Conservation (phyloP, 2,888 invertebrate genomes). For the Hecatera dysodea region DNA sequence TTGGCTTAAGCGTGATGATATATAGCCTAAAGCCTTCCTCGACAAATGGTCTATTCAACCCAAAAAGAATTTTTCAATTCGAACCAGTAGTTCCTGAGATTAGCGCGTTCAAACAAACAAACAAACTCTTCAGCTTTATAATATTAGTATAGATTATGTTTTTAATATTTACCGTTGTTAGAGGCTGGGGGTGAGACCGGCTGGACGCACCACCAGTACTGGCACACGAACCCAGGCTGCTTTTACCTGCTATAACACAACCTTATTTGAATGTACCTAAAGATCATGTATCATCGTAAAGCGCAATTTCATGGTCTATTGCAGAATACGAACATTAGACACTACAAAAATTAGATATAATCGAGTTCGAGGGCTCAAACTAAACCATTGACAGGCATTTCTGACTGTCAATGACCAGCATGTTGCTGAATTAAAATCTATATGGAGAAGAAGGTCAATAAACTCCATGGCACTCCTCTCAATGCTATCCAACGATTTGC, state of each 20-base stretch:
- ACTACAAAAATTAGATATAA: background rate
- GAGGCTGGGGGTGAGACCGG: constrained; percentile 88
- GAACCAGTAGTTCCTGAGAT: too few species aligned
- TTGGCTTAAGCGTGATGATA: too few species aligned
- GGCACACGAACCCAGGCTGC: constrained; percentile 93
- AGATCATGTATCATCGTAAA: constrained; percentile 4
- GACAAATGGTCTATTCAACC: too few species aligned
- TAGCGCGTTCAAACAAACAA: too few species aligned
- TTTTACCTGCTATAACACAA: constrained; percentile 82
- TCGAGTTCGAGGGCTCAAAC: background rate
- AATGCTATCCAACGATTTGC: background rate
- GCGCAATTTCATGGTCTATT: constrained; percentile 22
- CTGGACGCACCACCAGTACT: constrained; percentile 90
- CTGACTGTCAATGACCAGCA: background rate
- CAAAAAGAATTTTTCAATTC: too few species aligned
- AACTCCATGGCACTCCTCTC: background rate
- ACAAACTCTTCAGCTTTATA: too few species aligned
- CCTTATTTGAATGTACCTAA: constrained; percentile 3
- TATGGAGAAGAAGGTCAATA: background rate
- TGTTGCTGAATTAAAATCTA: background rate
- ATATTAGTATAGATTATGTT: background rate
- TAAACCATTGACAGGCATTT: background rate
- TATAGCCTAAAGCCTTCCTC: too few species aligned
- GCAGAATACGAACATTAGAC: constrained; percentile 17
- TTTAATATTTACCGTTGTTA: constrained; percentile 83